These are phyloP conservation scores for Drosophila trapezifrons DNA, from an alignment of 1,140 invertebrate species.

Conservation along the genomic window DNA sequence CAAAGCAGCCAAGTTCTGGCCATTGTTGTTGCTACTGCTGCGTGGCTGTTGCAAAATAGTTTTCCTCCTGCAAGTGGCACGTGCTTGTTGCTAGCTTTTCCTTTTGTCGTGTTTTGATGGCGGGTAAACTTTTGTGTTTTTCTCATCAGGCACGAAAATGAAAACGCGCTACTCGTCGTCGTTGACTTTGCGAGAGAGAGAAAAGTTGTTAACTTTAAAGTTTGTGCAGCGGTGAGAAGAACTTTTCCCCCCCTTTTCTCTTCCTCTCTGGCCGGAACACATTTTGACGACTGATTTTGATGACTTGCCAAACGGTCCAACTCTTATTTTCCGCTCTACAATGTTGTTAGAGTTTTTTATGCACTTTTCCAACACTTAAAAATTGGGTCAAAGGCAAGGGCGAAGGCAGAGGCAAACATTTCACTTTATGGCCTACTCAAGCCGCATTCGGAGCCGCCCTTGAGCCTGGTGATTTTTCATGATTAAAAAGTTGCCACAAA, in stretches of 20 bases:
- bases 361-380: slow-evolving; percentile 48
- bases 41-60: slow-evolving; percentile 39
- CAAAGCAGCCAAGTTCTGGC: slow-evolving; percentile 47
- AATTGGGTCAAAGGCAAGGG: slow-evolving; percentile 60
- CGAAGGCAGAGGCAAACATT: slow-evolving; percentile 44
- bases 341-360: slow-evolving; percentile 47
- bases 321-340: slow-evolving; percentile 15
- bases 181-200: slow-evolving; percentile 41
- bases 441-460: slow-evolving; percentile 27
- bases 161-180: slow-evolving; percentile 50
- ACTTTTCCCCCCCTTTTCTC: slow-evolving; percentile 7
- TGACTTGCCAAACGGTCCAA: slow-evolving; percentile 55
- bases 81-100: slow-evolving; percentile 59
- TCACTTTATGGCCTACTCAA: slow-evolving; percentile 59
- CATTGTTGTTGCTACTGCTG: slow-evolving; percentile 39
- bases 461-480: slow-evolving; percentile 51
- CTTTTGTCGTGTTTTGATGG: slow-evolving; percentile 39
- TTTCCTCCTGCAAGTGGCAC: slow-evolving; percentile 56
- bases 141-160: slow-evolving; percentile 65
- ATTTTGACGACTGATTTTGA: slow-evolving; percentile 64
- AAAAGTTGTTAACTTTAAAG: slow-evolving; percentile 70
- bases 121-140: slow-evolving; percentile 68
- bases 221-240: slow-evolving; percentile 42
- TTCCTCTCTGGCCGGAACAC: not conserved
- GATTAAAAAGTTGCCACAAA: slow-evolving; percentile 60